Conservation (phyloP, 1,140 invertebrate species). For the Bombus picipes region DNA sequence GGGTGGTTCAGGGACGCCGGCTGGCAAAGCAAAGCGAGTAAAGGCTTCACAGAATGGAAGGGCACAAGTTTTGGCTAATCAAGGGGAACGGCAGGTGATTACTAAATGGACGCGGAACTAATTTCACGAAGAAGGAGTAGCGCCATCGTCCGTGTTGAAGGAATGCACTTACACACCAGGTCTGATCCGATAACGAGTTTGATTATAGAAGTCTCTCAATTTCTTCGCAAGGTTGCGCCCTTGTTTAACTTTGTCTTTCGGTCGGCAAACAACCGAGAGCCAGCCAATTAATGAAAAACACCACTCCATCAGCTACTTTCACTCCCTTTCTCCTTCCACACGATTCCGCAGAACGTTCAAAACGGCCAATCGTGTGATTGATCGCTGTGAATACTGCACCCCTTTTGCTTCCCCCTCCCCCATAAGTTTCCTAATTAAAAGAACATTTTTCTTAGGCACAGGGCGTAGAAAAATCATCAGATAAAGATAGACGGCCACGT, state of each 20-base stretch:
- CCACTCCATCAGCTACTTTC: constrained; percentile 22
- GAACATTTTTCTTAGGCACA: neutral
- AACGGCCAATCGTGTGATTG: constrained; percentile 54
- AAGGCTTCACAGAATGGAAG: neutral
- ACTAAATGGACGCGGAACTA: constrained; percentile 66
- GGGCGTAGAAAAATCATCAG: neutral
- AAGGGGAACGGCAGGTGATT: constrained; percentile 66
- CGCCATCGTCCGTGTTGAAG: neutral
- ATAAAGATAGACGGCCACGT: neutral
- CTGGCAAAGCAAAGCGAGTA: constrained; percentile 16
- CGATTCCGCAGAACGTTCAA: neutral
- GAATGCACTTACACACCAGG: constrained; percentile 18
- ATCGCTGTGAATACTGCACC: constrained; percentile 26
- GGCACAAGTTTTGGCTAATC: constrained; percentile 61
- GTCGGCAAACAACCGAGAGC: constrained; percentile 54
- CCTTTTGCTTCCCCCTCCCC: neutral
- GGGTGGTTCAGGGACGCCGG: neutral
- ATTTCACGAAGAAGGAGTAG: constrained; percentile 48
- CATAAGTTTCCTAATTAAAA: constrained; percentile 52
- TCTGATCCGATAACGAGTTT: constrained; percentile 61
- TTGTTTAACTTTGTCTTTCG: constrained; percentile 67
- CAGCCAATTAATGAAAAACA: constrained; percentile 69
- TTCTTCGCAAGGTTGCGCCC: constrained; percentile 43
- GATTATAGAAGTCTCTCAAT: constrained; percentile 60
- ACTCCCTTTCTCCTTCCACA: neutral